A percentile compares a stretch with the other conserved stretches of the same genome.
Evolutionary conservation across 2,113 vertebrate species (phyloP).

Genomic region (Epinephelus fuscoguttatus): DNA sequence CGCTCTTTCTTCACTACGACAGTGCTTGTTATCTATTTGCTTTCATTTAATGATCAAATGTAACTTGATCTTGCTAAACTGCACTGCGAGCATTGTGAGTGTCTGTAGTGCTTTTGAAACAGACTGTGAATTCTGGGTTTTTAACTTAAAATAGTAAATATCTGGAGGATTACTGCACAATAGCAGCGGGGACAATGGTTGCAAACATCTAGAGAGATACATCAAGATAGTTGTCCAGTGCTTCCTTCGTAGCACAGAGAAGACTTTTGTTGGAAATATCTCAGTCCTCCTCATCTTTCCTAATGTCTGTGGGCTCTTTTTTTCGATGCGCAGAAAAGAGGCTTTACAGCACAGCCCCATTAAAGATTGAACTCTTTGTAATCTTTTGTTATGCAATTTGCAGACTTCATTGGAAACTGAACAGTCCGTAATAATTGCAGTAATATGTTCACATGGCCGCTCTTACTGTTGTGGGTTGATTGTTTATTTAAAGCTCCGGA

Average conservation of each 20-base stretch:
- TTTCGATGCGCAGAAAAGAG: not conserved
- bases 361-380: not conserved
- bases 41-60: slow-evolving; percentile 23
- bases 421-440: not conserved
- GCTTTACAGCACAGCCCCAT: not conserved
- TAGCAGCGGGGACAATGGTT: too few relatives aligned
- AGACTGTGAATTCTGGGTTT: not conserved
- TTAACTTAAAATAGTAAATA: not conserved
- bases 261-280: not conserved
- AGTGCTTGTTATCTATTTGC: not conserved
- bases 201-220: too few relatives aligned
- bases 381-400: slow-evolving; percentile 4
- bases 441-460: not conserved
- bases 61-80: not conserved
- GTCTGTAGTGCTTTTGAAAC: not conserved
- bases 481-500: slow-evolving; percentile 5
- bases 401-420: not conserved
- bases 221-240: not conserved
- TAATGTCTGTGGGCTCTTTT: not conserved
- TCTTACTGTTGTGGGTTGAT: not conserved
- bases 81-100: not conserved
- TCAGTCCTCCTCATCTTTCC: not conserved
- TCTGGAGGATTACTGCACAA: not conserved
- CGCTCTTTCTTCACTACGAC: too few relatives aligned
- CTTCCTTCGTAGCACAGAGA: not conserved